Conservation (phyloP, 2,113 vertebrate genomes). For the Scalopus aquaticus region DNA sequence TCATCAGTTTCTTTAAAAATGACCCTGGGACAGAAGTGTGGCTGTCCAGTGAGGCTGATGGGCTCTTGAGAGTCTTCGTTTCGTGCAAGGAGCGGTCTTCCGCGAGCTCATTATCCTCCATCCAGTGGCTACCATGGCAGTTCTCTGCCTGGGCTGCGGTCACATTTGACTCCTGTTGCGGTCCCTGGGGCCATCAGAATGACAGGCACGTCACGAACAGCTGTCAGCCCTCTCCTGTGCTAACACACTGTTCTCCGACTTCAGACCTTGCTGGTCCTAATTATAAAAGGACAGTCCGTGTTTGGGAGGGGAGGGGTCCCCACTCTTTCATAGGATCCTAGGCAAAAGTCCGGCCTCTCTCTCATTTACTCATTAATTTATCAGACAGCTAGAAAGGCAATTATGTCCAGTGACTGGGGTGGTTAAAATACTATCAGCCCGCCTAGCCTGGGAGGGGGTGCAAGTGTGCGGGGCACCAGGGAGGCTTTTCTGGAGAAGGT, state of each 20-base stretch:
- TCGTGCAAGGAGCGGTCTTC: not conserved
- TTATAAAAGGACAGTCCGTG: slow-evolving; percentile 10
- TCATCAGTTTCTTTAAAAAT: not conserved
- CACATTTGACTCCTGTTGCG: not conserved
- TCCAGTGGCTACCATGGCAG: not conserved
- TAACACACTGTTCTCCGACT: slow-evolving; percentile 3
- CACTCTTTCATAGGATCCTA: not conserved
- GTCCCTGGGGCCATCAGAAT: slow-evolving; percentile 42
- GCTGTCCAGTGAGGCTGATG: not conserved
- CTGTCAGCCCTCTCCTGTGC: slow-evolving; percentile 61
- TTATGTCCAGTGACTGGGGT: not conserved
- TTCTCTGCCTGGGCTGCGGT: not conserved
- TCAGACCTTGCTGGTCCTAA: slow-evolving; percentile 47
- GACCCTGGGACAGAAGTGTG: not conserved
- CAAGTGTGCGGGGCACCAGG: not conserved
- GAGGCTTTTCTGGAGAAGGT: not conserved
- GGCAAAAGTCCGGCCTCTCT: not conserved
- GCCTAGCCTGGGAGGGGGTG: not conserved
- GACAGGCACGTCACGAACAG: slow-evolving; percentile 4
- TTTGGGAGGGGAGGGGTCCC: not conserved
- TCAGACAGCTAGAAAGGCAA: not conserved
- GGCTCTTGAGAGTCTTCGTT: not conserved
- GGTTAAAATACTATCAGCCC: not conserved
- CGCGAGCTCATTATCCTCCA: slow-evolving; percentile 37
- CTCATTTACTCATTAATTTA: not conserved